Evolutionary conservation across 2,888 invertebrate species (phyloP).

Genomic region (Erpobdella octoculata): DNA sequence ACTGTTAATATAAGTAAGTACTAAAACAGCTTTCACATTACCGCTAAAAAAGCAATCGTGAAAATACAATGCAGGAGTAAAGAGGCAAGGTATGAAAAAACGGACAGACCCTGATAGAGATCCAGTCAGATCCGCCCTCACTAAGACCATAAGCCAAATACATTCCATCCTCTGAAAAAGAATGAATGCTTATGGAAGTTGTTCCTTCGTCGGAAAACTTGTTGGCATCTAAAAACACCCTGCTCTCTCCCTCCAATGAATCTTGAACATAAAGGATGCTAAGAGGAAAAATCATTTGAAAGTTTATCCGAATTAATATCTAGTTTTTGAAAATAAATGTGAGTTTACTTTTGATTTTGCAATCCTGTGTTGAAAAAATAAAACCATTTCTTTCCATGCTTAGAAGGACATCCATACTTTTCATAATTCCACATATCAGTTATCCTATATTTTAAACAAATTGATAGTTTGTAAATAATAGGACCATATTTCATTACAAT

Average conservation of each 20-base stretch:
- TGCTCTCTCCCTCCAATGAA: conserved; percentile 62
- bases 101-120: conserved; percentile 65
- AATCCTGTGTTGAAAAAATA: conserved; percentile 86
- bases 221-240: conserved; percentile 90
- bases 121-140: conserved; percentile 91
- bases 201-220: conserved; percentile 70
- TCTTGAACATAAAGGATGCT: conserved; percentile 86
- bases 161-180: conserved; percentile 72
- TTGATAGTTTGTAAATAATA: background rate
- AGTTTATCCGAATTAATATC: no score
- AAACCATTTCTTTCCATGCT: conserved; percentile 76
- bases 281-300: no score
- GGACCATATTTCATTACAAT: conserved; percentile 2
- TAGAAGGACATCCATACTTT: conserved; percentile 80
- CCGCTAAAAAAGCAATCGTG: no score
- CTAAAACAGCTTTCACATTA: no score
- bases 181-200: conserved; percentile 43
- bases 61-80: no score
- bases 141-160: conserved; percentile 85
- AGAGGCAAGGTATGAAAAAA: no score
- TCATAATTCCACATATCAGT: conserved; percentile 90
- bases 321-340: no score
- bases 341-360: conserved; percentile 70
- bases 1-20: no score
- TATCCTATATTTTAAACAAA: conserved; percentile 59